Evolutionary conservation across 2,888 invertebrate species (phyloP), one percentile per base, ranked within the genome.

Genomic region (Escarpia spicata): DNA sequence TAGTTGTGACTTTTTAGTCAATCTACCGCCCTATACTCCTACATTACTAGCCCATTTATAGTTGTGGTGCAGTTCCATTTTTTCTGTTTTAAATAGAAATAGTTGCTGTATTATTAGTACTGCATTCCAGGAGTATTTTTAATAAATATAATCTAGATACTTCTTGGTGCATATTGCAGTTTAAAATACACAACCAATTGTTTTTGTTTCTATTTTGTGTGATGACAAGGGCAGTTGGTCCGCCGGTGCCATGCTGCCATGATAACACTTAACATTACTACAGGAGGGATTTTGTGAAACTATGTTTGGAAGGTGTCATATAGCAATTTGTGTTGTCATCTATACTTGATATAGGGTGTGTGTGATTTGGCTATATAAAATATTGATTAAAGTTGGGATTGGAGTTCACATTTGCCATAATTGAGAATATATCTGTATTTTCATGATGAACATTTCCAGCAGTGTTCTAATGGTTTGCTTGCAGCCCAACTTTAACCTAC

Each of bases 51-150:
- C 60, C 12, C 9, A 19, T 4, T 12, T 12, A 2, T 19, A 60
- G n/a, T 4, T 19, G 75, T 75, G 6, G 6, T 75, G 26, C 26
- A 26, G 75, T 4, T 6, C 75, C 19, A 75, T n/a, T 19, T 9
- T 52, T 52, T 52, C 19, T 75, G 75, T 75, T 75, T 15, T 52
- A 52, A 52, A 52, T 75, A 75, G 15, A n/a, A 75, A 75, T 75
- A 75, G 26, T 75, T 75, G 19, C 19, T 75, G 3, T 75, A 75
- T 75, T 75, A 75, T 19, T 75, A 75, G 6, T 75, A 75, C 26
- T 75, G 75, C 75, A 75, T 75, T 75, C 75, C 75, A 75, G 75
- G n/a, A 75, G 26, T 75, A 75, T 75, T 75, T 75, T 15, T 75
- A 26, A 26, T 75, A 75, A 75, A 75, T 75, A n/a, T 75, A n/a